Percentiles rank a stretch among this genome's conserved stretches.
Conservation (phyloP, 2,113 vertebrate genomes). For the Acrocephalus arundinaceus region DNA sequence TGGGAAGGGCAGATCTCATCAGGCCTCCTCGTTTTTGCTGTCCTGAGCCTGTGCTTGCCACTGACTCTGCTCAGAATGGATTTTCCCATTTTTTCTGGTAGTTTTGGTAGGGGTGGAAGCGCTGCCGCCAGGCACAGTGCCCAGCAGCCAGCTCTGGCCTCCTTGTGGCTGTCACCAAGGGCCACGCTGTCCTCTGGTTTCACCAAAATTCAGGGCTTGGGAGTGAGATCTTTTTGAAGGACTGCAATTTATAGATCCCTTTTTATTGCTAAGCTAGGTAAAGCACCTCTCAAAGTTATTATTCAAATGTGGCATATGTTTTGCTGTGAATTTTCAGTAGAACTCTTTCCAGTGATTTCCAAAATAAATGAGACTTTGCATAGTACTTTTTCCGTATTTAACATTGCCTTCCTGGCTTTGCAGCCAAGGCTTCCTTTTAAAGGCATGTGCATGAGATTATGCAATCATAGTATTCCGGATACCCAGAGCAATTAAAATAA, state of each 20-base stretch:
- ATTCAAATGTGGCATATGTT: conserved; percentile 43
- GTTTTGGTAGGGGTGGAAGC: background rate
- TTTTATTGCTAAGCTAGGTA: conserved; percentile 16
- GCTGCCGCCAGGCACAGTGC: rapidly evolving
- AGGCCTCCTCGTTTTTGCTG: background rate
- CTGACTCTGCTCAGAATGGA: background rate
- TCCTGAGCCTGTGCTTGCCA: background rate
- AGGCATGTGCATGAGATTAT: conserved; percentile 60
- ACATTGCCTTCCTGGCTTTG: conserved; percentile 22
- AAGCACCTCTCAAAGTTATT: conserved; percentile 21
- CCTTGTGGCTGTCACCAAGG: background rate
- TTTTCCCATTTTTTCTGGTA: background rate
- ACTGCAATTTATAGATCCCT: background rate
- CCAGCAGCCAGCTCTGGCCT: background rate
- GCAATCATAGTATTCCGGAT: conserved; percentile 58
- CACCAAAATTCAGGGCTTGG: background rate
- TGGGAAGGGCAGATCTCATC: background rate
- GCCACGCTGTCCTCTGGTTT: background rate
- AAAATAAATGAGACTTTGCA: conserved; percentile 50
- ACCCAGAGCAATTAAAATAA: conserved; percentile 69
- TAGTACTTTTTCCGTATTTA: conserved; percentile 54
- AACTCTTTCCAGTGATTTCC: conserved; percentile 47
- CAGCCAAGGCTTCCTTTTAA: conserved; percentile 66
- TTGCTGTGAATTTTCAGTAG: conserved; percentile 39
- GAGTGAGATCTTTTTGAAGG: background rate